phyloP scores from a whole-genome alignment of 2,888 invertebrate genomes.

The Sphaeridia pumilis region DNA sequence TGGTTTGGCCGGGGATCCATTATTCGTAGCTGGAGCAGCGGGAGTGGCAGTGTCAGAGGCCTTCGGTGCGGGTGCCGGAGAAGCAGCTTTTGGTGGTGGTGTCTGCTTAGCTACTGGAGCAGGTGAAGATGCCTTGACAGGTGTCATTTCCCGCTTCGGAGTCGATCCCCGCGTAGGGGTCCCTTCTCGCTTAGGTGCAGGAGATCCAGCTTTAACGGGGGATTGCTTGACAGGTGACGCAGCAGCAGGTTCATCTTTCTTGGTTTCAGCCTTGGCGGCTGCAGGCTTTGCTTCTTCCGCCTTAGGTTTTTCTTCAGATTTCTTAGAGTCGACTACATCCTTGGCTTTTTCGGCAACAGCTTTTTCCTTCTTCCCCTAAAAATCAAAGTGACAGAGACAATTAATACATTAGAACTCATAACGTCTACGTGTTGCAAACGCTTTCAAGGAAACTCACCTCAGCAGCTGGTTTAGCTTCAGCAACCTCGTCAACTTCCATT shows the following conservation, averaged over 20 bases:
- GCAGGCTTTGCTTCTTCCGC: slow-evolving; percentile 7
- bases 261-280: slow-evolving; percentile 4
- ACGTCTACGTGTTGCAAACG: too few species aligned
- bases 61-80: slow-evolving; percentile 7
- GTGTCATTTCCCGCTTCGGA: slow-evolving; percentile 10
- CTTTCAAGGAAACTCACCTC: too few species aligned
- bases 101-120: slow-evolving; percentile 12
- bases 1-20: background rate
- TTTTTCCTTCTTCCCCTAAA: too few species aligned
- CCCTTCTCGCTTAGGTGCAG: slow-evolving; percentile 15
- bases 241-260: background rate
- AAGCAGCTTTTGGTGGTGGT: slow-evolving; percentile 8
- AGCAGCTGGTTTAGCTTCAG: too few species aligned
- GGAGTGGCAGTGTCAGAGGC: slow-evolving; percentile 2
- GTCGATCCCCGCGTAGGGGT: slow-evolving; percentile 18
- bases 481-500: slow-evolving; percentile 8
- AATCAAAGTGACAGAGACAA: too few species aligned
- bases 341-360: background rate
- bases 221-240: too few species aligned
- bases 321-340: slow-evolving; percentile 3
- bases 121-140: slow-evolving; percentile 17
- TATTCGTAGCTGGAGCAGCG: background rate
- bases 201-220: slow-evolving; percentile 8
- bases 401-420: too few species aligned
- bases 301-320: background rate